Evolutionary conservation across 2,113 vertebrate genomes (phyloP).

Genomic region (Uria aalge): DNA sequence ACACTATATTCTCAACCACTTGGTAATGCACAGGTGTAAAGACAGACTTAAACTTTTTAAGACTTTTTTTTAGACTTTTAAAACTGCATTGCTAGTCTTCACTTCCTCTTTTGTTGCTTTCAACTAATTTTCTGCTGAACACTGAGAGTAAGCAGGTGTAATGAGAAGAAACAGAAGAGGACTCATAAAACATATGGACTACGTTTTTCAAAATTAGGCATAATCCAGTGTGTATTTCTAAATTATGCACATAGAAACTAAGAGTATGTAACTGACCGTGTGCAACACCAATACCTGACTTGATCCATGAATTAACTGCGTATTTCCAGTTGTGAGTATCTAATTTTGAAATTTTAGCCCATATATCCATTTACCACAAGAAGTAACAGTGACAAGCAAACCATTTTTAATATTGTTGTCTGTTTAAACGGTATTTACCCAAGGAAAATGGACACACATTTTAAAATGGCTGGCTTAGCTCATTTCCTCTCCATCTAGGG

Average conservation of each 20-base stretch:
- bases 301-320: neutral
- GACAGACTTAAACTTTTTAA: neutral
- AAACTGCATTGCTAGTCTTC: neutral
- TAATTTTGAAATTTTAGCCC: neutral
- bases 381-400: neutral
- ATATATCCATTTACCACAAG: neutral
- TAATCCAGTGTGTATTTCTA: neutral
- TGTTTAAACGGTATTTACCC: neutral
- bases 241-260: neutral
- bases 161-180: neutral
- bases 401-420: neutral
- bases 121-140: neutral
- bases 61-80: neutral
- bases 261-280: neutral
- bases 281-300: neutral
- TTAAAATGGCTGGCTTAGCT: neutral
- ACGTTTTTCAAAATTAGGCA: neutral
- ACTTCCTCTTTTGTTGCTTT: neutral
- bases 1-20: neutral
- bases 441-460: neutral
- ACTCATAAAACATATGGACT: neutral
- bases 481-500: neutral
- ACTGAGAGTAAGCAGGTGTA: neutral
- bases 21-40: neutral
- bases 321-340: neutral